Conservation (phyloP, 2,888 invertebrate genomes). For the Euspilapteryx auroguttella region DNA sequence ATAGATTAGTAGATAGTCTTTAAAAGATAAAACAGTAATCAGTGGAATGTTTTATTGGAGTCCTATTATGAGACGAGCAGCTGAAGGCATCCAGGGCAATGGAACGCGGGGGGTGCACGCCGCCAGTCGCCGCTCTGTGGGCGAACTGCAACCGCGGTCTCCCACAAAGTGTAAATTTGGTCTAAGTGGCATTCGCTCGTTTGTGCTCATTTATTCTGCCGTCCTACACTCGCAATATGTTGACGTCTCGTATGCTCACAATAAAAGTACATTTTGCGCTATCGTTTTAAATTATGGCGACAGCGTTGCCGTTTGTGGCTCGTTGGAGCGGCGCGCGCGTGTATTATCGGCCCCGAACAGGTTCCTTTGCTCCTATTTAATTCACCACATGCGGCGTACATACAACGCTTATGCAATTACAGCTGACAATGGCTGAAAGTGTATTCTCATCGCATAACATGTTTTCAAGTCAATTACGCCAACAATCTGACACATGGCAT, state of each 20-base stretch:
- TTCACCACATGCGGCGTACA: slow-evolving; percentile 41
- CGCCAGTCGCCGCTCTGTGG: slow-evolving; percentile 12
- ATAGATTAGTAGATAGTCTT: too few species aligned
- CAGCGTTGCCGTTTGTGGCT: slow-evolving; percentile 36
- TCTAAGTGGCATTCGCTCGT: slow-evolving; percentile 55
- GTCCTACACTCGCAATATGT: slow-evolving; percentile 35
- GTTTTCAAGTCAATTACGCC: slow-evolving; percentile 15
- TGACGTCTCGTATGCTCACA: slow-evolving; percentile 34
- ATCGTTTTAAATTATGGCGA: slow-evolving; percentile 47
- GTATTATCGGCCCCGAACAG: slow-evolving; percentile 36
- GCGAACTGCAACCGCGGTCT: slow-evolving; percentile 35
- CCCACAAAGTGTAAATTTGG: slow-evolving; percentile 59
- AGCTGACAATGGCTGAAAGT: slow-evolving; percentile 30
- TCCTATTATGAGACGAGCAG: slow-evolving; percentile 27
- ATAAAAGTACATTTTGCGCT: slow-evolving; percentile 43
- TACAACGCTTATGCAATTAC: slow-evolving; percentile 46
- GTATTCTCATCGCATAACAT: slow-evolving; percentile 21
- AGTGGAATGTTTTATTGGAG: too few species aligned
- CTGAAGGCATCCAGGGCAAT: slow-evolving; percentile 26
- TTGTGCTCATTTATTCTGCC: slow-evolving; percentile 46
- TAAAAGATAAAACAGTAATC: too few species aligned
- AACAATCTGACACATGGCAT: slow-evolving; percentile 7
- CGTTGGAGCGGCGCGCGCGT: slow-evolving; percentile 27
- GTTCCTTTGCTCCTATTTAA: slow-evolving; percentile 50
- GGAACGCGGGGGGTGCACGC: slow-evolving; percentile 13